A percentile compares a stretch with the other conserved stretches of the same genome.
These are phyloP conservation scores for Pygmarrhopalites habei DNA, from an alignment of 1,140 invertebrate species.

Conservation along the genomic window DNA sequence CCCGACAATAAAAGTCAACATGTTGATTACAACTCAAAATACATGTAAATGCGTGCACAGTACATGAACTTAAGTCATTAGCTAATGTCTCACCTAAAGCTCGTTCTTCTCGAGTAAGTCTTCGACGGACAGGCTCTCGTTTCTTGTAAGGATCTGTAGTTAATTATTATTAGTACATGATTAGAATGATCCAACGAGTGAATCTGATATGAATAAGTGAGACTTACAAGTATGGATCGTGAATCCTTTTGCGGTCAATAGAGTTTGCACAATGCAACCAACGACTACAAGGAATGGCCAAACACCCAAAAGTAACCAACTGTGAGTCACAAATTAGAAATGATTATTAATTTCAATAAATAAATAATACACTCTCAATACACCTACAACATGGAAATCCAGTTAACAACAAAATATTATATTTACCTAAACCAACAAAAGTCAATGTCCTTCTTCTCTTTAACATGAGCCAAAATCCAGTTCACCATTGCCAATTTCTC, in stretches of 20 bases:
- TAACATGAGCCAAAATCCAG: constrained; percentile 58
- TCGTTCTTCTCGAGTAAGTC: constrained; percentile 34
- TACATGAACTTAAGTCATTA: no score
- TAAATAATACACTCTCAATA: no score
- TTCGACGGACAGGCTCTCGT: constrained; percentile 20
- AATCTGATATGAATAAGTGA: no score
- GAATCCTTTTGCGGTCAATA: constrained; percentile 62
- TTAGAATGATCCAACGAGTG: no score
- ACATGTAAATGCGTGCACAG: no score
- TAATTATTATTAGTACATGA: no score
- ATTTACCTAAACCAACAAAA: constrained; percentile 65
- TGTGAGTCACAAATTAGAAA: no score
- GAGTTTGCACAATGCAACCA: constrained; percentile 60
- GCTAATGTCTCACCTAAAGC: no score
- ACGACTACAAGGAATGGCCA: constrained; percentile 65
- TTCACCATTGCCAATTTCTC: constrained; percentile 61
- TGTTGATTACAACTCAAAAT: no score
- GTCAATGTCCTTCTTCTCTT: constrained; percentile 27
- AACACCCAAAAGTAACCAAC: constrained; percentile 63
- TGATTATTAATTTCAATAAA: no score
- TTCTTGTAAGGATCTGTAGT: constrained; percentile 37
- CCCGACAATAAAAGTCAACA: background rate
- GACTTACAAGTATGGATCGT: constrained; percentile 48
- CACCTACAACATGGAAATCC: no score
- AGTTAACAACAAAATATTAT: no score